Evolutionary conservation across 2,797 vertebrate species (phyloP).

Genomic region (Dipus sagitta): DNA sequence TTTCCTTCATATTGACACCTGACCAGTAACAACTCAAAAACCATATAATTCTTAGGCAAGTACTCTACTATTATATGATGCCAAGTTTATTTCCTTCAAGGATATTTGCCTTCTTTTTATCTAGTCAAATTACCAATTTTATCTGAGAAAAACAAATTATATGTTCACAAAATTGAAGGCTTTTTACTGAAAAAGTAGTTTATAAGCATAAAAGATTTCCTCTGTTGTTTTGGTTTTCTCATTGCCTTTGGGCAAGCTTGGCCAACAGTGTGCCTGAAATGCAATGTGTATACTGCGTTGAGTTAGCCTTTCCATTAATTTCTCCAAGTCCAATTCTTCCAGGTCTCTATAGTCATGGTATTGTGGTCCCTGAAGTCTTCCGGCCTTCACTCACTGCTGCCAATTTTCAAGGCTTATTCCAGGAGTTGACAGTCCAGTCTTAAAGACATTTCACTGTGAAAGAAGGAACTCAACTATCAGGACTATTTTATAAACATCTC

Average conservation of each 20-base stretch:
- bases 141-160: slow-evolving; percentile 57
- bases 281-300: slow-evolving; percentile 38
- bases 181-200: slow-evolving; percentile 63
- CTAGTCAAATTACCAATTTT: slow-evolving; percentile 67
- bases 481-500: slow-evolving; percentile 47
- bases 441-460: slow-evolving; percentile 62
- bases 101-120: slow-evolving; percentile 47
- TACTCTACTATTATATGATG: slow-evolving; percentile 49
- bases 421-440: slow-evolving; percentile 47
- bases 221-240: slow-evolving; percentile 49
- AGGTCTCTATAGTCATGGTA: neutral
- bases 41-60: slow-evolving; percentile 29
- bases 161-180: slow-evolving; percentile 62
- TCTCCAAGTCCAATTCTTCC: slow-evolving; percentile 33
- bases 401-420: slow-evolving; percentile 44
- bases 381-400: slow-evolving; percentile 35
- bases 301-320: slow-evolving; percentile 56
- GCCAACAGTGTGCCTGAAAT: slow-evolving; percentile 2
- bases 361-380: slow-evolving; percentile 2
- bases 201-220: slow-evolving; percentile 31
- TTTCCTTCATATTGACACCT: slow-evolving; percentile 59
- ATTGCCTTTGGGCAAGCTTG: slow-evolving; percentile 54
- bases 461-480: slow-evolving; percentile 58
- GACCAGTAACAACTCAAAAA: slow-evolving; percentile 57
- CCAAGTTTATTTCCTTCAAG: slow-evolving; percentile 57